A percentile compares a stretch with the other conserved stretches of the same genome.
These are phyloP conservation scores for Fistularia tabacaria DNA, from an alignment of 2,797 vertebrate genomes.

Conservation along the genomic window DNA sequence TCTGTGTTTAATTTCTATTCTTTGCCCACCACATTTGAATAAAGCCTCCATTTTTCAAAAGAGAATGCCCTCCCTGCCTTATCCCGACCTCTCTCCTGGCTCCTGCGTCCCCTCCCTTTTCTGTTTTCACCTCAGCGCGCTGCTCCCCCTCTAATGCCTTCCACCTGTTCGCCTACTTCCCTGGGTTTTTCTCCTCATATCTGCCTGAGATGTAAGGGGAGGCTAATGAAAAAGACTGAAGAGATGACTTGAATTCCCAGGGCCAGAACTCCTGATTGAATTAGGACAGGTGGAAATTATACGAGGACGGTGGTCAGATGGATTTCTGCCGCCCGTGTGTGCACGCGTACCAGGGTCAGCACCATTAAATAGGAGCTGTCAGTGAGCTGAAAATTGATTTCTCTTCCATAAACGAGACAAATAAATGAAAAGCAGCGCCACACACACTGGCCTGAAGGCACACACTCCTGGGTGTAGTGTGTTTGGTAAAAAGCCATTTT, in stretches of 20 bases:
- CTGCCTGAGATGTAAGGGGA: background rate
- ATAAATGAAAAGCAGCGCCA: conserved; percentile 8
- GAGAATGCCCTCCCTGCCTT: background rate
- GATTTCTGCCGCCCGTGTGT: conserved; percentile 18
- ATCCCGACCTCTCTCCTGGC: conserved; percentile 8
- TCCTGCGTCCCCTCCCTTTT: conserved; percentile 2
- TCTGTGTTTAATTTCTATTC: too few relatives aligned
- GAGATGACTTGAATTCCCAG: conserved; percentile 40
- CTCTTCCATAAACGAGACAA: conserved; percentile 22
- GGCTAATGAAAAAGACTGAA: conserved; percentile 27
- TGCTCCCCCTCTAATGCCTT: conserved; percentile 17
- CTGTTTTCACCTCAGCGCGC: conserved; percentile 15
- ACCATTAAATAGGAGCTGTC: conserved; percentile 34
- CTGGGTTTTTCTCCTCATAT: conserved; percentile 3
- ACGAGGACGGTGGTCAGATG: conserved; percentile 16
- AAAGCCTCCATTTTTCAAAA: conserved; percentile 23
- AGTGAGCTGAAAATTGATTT: conserved; percentile 33
- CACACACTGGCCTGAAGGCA: background rate
- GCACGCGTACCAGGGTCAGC: conserved; percentile 25
- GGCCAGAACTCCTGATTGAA: conserved; percentile 39
- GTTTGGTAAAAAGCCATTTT: too few relatives aligned
- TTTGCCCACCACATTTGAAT: too few relatives aligned
- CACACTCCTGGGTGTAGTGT: background rate
- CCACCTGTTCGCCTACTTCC: conserved; percentile 26
- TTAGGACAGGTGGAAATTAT: conserved; percentile 34